phyloP scores from a whole-genome alignment of 1,140 invertebrate species.

The Tribolium madens region DNA sequence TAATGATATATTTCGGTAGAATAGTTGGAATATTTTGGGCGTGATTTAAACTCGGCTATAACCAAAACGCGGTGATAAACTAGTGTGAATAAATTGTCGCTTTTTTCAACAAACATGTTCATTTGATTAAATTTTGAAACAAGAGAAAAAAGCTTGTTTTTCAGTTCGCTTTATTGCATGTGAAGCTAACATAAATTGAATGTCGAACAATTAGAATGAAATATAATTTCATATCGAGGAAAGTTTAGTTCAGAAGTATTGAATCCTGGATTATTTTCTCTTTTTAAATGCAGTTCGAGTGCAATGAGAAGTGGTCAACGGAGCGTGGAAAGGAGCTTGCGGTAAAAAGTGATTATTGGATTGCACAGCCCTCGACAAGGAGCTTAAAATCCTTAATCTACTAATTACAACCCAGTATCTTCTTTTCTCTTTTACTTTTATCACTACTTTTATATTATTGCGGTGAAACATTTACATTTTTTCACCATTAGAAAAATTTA shows the following conservation, averaged over 20 bases:
- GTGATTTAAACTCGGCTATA: constrained; percentile 8
- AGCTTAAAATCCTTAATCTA: constrained; percentile 45
- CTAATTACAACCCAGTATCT: constrained; percentile 45
- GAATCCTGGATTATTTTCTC: constrained; percentile 9
- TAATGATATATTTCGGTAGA: constrained; percentile 22
- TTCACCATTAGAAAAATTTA: constrained; percentile 44
- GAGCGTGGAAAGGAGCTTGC: constrained; percentile 30
- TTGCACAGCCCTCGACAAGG: constrained; percentile 38
- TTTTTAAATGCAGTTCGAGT: constrained; percentile 2
- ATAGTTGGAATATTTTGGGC: constrained; percentile 19
- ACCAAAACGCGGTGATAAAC: constrained; percentile 19
- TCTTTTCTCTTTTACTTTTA: constrained; percentile 45
- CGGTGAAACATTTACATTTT: constrained; percentile 44
- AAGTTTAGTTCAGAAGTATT: neutral
- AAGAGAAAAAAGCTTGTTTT: constrained; percentile 1
- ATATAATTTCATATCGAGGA: neutral
- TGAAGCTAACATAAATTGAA: neutral
- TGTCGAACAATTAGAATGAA: neutral
- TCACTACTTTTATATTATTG: constrained; percentile 42
- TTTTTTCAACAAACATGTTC: constrained; percentile 10
- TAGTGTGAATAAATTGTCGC: constrained; percentile 18
- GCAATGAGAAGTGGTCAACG: constrained; percentile 24
- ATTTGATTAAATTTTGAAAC: constrained; percentile 29
- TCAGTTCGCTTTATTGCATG: neutral
- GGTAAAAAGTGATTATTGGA: constrained; percentile 46